Evolutionary conservation across 1,140 invertebrate genomes (phyloP), one percentile per base, ranked within the genome.

Genomic region (Asobara japonica): DNA sequence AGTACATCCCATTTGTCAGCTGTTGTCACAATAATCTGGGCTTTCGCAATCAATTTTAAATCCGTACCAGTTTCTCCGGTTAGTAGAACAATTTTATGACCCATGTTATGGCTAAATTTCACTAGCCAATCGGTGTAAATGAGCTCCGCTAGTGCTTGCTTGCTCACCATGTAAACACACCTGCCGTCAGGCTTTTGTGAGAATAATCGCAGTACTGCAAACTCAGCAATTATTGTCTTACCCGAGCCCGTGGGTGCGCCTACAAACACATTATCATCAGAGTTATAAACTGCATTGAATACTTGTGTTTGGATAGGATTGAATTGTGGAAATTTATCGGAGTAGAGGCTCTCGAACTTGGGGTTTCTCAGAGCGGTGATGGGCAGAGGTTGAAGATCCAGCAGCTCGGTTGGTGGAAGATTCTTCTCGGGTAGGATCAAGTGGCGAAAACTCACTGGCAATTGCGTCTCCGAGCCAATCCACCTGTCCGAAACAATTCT

Each of bases 301-400:
- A 99, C 98, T 90, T 99, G 98, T 0, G 98, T 99, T 85, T 99
- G 98, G 75, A 99, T 99, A 0, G 98, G 97, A 89, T 99, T 99
- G 84, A 99, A 99, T 83, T 98, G 96, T 11, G 92, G 92, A 80
- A 99, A 97, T 74, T 93, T 93, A 5, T 96, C 91, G 3, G 88
- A 88, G 80, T 99, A 99, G 4, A 99, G 87, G 4, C 89, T 86
- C 83, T 99, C 97, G 83, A 94, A 99, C 51, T 92, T 90, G 0
- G 91, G 85, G 84, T 99, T 98, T 74, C 96, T 80, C 7, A 96
- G 80, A 7, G 94, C 95, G 0, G 94, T 94, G 31, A 94, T 93
- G 0, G 98, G 98, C 41, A 99, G 87, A 0, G 98, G 97, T 84
- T 99, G 98, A 20, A 99, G 88, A 88, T 99, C 98, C n/a, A 99